Base-by-base conservation (phyloP, 1,140 invertebrate genomes). In the Drosophila baimaii region DNA sequence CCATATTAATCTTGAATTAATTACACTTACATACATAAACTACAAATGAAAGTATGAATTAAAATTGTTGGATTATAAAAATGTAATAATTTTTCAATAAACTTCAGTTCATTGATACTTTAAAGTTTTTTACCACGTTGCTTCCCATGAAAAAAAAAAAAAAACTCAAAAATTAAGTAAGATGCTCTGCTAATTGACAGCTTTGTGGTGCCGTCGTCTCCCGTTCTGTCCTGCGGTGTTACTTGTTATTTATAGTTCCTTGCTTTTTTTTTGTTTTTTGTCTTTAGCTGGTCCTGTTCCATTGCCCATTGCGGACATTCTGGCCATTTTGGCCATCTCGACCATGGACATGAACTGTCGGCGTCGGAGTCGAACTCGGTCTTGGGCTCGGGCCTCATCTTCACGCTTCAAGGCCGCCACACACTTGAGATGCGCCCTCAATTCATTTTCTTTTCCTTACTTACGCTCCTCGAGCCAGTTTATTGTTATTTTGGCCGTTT, bases 401-500 rank as follows among this genome's bases (percentile, higher is more conserved):
- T 77, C 73, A 77, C 72, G 73, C 75, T 77, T 88, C 82, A 88
- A 85, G 79, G 83, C 79, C 79, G 37, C 31, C 46, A 77, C 49
- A 68, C 55, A 70, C 52, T 76, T 39, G 54, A 75, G 33, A 57
- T 49, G 57, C 41, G 55, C 54, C 64, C 56, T 21, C 64, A 70
- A 68, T 77, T 77, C 55, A 70, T 82, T 72, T 79, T 61, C 41
- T 54, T 76, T 72, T 75, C 37, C 57, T 56, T 76, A 57, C 44
- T 62, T 83, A 70, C 61, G 63, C 71, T 81, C 47, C 76, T 74
- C 61, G 44, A 65, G 75, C 63, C 63, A 79, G 62, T 86, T 88
- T 79, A 86, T 83, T 86, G 64, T 88, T 86, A 69, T 86, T 82
- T 79, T 79, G 63, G 73, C 62, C 85, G 58, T 64, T 58, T 52